Base-by-base conservation (phyloP, 2,113 vertebrate genomes). In the Typhlomys cinereus region DNA sequence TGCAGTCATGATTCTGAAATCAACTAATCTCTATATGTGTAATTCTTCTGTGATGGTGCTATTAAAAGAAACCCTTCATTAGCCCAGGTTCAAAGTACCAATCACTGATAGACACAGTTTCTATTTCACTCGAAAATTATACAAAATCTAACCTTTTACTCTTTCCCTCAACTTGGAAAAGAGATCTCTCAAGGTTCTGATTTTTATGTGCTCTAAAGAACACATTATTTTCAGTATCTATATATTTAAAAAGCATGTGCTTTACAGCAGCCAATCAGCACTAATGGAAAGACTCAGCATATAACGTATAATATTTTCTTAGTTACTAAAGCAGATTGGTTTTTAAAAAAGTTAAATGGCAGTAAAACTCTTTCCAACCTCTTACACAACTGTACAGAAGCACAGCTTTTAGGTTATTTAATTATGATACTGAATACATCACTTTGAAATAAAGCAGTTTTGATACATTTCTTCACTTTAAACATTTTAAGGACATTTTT, bases 361-460 rank as follows among this genome's bases (percentile, higher is more conserved):
- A 94, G 36, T 70, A 90, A 91, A 92, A 93, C 74, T 87, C 57
- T 92, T n/a, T 76, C 88, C 0, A 69, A 34, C 4, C 31, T 41
- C 91, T 87, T 46, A 81, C 39, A 84, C 90, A 96, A 94, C 0
- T 75, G 39, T 83, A 88, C 13, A 84, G 21, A 90, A 90, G 34
- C 74, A 93, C 23, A 91, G 36, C 80, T 84, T 41, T 93, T 54
- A 29, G 84, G 34, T 57, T 89, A 83, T 85, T 94, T 88, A 91
- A 79, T 88, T 82, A 87, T 7, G 91, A 81, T 44, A 85, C 67
- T 92, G 75, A 95, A 27, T 74, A 29, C 4, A 92, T 31, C 69
- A 92, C 25, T 93, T 92, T 88, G 75, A 84, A 95, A 82, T 90
- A 85, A 91, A 92, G 74, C 87, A 21, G 41, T 80, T n/a, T 39